phyloP scores from a whole-genome alignment of 2,888 invertebrate genomes.

The Meiosimyza decipiens region DNA sequence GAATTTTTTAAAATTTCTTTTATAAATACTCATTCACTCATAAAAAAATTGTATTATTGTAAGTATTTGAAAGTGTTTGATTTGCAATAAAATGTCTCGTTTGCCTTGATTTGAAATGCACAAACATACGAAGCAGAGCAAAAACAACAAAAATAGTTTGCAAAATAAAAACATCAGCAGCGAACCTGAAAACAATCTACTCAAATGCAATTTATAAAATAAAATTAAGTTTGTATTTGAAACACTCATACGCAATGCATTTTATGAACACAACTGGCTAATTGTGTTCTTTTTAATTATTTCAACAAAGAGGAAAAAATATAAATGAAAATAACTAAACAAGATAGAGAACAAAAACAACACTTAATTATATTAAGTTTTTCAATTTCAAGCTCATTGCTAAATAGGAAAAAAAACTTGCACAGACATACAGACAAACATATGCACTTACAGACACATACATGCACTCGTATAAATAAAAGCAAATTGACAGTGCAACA shows the following conservation, averaged over 20 bases:
- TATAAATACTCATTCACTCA: too few species aligned
- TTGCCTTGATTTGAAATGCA: constrained; percentile 27
- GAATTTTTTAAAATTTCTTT: too few species aligned
- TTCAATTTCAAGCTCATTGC: constrained; percentile 48
- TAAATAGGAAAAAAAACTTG: constrained; percentile 28
- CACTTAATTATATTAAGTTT: constrained; percentile 35
- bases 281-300: constrained; percentile 5
- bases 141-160: not conserved
- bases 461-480: not conserved
- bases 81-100: constrained; percentile 24
- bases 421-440: too few species aligned
- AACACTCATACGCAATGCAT: constrained; percentile 1
- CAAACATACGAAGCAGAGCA: not conserved
- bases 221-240: too few species aligned
- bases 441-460: not conserved
- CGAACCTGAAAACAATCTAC: constrained; percentile 18
- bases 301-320: constrained; percentile 7
- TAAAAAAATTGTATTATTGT: too few species aligned
- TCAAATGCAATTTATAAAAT: not conserved
- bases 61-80: constrained; percentile 27
- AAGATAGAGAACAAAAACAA: not conserved
- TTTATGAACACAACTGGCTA: constrained; percentile 7
- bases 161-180: constrained; percentile 1
- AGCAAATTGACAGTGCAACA: not conserved
- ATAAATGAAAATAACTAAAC: constrained; percentile 1